A percentile compares a stretch with the other conserved stretches of the same genome.
Evolutionary conservation across 2,888 invertebrate species (phyloP).

Genomic region (Eledona agricola): DNA sequence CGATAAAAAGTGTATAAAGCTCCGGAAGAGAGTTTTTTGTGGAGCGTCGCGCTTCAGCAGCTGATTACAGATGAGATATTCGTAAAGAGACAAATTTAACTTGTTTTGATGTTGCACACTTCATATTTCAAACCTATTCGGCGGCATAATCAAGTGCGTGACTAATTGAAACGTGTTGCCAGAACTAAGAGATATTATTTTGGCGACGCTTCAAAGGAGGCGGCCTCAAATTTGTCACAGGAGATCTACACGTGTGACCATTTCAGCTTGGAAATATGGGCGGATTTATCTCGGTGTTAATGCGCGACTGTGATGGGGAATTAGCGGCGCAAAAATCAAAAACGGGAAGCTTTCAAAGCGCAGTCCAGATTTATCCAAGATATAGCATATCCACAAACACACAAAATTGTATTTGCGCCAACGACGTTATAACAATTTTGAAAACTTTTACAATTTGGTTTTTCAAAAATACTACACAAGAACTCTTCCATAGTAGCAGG

Average conservation of each 20-base stretch:
- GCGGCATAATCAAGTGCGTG: constrained; percentile 51
- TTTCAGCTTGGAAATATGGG: constrained; percentile 16
- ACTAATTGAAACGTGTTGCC: constrained; percentile 55
- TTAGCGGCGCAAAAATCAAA: too few species aligned
- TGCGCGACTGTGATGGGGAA: neutral
- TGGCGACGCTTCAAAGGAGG: constrained; percentile 51
- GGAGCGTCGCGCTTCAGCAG: constrained; percentile 11
- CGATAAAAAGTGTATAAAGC: constrained; percentile 24
- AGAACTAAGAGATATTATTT: constrained; percentile 42
- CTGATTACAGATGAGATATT: constrained; percentile 26
- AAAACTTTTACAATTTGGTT: too few species aligned
- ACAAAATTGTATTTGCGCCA: too few species aligned
- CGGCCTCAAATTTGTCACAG: constrained; percentile 51
- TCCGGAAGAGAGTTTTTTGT: constrained; percentile 14
- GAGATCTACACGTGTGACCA: constrained; percentile 9
- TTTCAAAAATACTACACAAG: too few species aligned
- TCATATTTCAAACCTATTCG: constrained; percentile 38
- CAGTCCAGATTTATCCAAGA: too few species aligned
- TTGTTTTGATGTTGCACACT: constrained; percentile 47
- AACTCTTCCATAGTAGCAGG: too few species aligned
- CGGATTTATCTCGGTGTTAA: constrained; percentile 8
- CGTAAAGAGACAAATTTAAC: constrained; percentile 46
- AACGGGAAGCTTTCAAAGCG: too few species aligned
- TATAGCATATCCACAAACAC: too few species aligned
- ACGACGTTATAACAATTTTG: too few species aligned